phyloP scores from a whole-genome alignment of 2,888 invertebrate genomes.

The Atrina japonica region DNA sequence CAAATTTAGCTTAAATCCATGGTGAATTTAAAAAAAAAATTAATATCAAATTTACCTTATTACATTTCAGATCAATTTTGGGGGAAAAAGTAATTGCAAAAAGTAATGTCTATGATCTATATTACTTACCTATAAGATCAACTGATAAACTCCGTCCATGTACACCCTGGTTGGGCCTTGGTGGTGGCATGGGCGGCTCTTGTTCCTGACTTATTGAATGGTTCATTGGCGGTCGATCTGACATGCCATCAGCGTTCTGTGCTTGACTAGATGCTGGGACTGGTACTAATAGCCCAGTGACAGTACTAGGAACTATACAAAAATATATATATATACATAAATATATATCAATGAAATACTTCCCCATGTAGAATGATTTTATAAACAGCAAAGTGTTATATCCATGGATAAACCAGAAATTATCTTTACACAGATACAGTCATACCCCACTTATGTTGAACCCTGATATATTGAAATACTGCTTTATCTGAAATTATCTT shows the following conservation, averaged over 20 bases:
- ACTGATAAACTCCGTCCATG: slow-evolving; percentile 70
- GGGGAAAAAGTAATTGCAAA: no score
- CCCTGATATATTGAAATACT: no score
- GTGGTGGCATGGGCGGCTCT: slow-evolving; percentile 70
- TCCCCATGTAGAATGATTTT: not conserved
- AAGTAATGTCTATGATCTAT: no score
- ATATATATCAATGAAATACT: not conserved
- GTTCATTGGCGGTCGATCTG: slow-evolving; percentile 17
- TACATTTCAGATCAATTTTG: no score
- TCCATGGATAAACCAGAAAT: no score
- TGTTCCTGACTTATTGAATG: slow-evolving; percentile 38
- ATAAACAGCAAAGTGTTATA: not conserved
- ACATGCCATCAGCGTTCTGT: slow-evolving; percentile 27
- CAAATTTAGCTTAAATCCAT: no score
- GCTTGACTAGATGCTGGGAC: slow-evolving; percentile 60
- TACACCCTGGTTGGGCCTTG: slow-evolving; percentile 55
- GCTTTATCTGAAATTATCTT: no score
- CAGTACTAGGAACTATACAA: slow-evolving; percentile 60
- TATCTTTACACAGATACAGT: no score
- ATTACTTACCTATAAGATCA: slow-evolving; percentile 66
- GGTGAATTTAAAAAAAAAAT: no score
- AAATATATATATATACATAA: not conserved
- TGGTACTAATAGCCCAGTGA: slow-evolving; percentile 68
- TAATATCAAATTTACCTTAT: no score
- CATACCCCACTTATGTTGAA: no score